phyloP scores from a whole-genome alignment of 2,888 invertebrate species.

The Agrochola litura region DNA sequence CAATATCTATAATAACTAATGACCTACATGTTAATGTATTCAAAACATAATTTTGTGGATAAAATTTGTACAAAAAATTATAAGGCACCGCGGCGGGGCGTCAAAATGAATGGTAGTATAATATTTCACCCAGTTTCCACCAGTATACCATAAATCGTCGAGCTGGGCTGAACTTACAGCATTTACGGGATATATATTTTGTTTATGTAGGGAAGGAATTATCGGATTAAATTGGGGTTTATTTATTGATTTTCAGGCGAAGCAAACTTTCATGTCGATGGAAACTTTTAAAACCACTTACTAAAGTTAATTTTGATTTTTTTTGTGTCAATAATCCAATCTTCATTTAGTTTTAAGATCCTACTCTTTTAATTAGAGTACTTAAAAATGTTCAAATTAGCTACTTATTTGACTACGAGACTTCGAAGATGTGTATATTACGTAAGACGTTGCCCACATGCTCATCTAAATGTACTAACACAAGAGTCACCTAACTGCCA shows the following conservation, averaged over 20 bases:
- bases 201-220: constrained; percentile 19
- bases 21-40: not conserved
- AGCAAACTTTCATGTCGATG: not conserved
- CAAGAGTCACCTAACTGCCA: too few species aligned
- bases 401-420: not conserved
- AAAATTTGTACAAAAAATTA: constrained; percentile 21
- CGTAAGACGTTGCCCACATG: not conserved
- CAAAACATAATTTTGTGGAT: constrained; percentile 8
- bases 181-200: constrained; percentile 35
- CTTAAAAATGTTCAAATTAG: not conserved
- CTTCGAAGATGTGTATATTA: not conserved
- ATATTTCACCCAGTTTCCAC: constrained; percentile 46
- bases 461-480: not conserved
- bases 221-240: not conserved
- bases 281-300: not conserved
- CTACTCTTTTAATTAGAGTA: not conserved
- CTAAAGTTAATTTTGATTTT: not conserved
- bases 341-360: not conserved
- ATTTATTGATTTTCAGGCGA: constrained; percentile 16
- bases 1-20: not conserved
- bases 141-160: constrained; percentile 35
- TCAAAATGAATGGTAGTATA: constrained; percentile 31
- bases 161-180: constrained; percentile 19
- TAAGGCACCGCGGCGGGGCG: constrained; percentile 7
- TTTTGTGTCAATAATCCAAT: too few species aligned